Evolutionary conservation across 2,888 invertebrate genomes (phyloP).

Genomic region (Philereme transversata): DNA sequence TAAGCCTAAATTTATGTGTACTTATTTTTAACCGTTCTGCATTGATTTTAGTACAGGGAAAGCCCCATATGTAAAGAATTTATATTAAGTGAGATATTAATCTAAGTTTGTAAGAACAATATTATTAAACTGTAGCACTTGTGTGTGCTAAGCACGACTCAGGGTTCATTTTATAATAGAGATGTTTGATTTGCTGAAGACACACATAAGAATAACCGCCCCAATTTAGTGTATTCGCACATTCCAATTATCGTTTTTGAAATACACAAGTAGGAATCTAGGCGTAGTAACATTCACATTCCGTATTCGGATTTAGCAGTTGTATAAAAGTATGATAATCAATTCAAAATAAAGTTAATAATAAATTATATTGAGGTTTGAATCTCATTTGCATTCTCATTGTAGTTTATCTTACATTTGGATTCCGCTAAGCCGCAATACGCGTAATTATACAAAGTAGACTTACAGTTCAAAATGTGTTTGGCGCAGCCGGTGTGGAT

Average conservation of each 20-base stretch:
- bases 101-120: too few relatives aligned
- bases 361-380: conserved; percentile 7
- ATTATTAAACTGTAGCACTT: too few relatives aligned
- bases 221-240: conserved; percentile 51
- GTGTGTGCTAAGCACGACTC: too few relatives aligned
- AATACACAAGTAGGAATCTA: conserved; percentile 33
- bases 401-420: neutral
- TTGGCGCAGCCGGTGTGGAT: conserved; percentile 23
- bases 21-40: conserved; percentile 8
- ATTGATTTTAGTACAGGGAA: conserved; percentile 23
- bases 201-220: conserved; percentile 48
- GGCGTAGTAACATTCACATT: conserved; percentile 35
- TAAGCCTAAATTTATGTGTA: conserved; percentile 22
- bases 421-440: neutral
- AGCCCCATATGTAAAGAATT: conserved; percentile 17
- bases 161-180: neutral
- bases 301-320: conserved; percentile 54
- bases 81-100: neutral
- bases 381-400: conserved; percentile 9
- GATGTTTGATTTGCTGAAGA: conserved; percentile 4
- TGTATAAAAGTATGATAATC: conserved; percentile 4
- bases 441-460: too few relatives aligned
- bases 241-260: conserved; percentile 20
- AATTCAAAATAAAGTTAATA: conserved; percentile 8
- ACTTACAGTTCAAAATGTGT: neutral